Evolutionary conservation across 2,113 vertebrate species (phyloP).

Genomic region (Oncorhynchus tshawytscha): DNA sequence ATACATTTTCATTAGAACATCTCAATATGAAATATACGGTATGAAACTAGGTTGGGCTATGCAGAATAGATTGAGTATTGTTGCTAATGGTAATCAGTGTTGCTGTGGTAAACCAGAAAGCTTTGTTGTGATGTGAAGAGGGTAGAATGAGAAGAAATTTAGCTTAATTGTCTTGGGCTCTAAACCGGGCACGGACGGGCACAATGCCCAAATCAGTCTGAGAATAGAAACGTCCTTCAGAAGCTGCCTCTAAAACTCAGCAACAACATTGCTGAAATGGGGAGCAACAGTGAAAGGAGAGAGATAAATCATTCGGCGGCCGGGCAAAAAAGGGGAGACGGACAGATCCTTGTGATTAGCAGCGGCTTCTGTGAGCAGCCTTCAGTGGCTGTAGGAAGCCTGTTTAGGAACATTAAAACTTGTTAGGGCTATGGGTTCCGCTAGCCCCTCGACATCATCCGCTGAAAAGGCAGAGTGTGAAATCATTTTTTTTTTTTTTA

Average conservation of each 20-base stretch:
- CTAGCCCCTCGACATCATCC: too few species aligned
- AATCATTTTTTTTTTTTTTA: too few species aligned
- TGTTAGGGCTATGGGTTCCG: too few species aligned
- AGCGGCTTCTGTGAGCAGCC: not conserved
- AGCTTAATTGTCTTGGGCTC: not conserved
- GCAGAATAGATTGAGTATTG: not conserved
- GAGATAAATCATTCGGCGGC: not conserved
- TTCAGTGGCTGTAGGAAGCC: too few species aligned
- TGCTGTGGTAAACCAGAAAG: not conserved
- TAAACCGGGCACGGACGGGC: not conserved
- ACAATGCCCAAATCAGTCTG: not conserved
- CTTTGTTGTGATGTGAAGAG: not conserved
- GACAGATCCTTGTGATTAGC: constrained; percentile 13
- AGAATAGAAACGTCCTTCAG: constrained; percentile 20
- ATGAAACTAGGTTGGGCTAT: not conserved
- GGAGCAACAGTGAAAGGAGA: not conserved
- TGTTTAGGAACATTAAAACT: too few species aligned
- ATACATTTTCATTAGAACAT: not conserved
- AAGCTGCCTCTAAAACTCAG: constrained; percentile 6
- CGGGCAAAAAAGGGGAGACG: not conserved
- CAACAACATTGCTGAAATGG: not conserved
- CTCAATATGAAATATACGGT: not conserved
- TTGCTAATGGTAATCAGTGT: not conserved
- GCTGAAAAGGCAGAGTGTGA: too few species aligned
- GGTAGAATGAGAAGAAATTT: not conserved